Conservation (phyloP, 2,797 vertebrate genomes). For the Epinephelus coioides region DNA sequence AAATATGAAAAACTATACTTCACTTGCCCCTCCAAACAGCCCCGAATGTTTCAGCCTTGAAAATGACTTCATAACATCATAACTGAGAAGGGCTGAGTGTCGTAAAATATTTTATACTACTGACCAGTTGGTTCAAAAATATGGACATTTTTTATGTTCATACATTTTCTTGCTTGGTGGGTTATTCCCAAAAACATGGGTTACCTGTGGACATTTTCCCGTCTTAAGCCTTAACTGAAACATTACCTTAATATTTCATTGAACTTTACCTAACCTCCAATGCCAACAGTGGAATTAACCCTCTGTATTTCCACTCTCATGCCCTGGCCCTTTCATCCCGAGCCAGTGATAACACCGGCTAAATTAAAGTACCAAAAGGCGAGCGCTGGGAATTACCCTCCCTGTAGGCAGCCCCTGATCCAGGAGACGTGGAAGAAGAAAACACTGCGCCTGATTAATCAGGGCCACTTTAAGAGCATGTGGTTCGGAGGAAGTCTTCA, state of each 20-base stretch:
- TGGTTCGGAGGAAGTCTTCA: conserved; percentile 95
- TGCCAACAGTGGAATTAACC: conserved; percentile 91
- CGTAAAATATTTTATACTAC: not conserved
- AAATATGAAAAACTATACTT: conserved; percentile 53
- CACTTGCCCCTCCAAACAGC: not conserved
- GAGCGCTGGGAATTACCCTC: conserved; percentile 87
- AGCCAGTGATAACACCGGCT: conserved; percentile 91
- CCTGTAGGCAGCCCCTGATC: conserved; percentile 80
- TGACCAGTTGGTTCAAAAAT: not conserved
- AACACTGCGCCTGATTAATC: conserved; percentile 89
- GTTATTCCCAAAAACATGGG: conserved; percentile 34
- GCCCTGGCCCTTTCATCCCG: conserved; percentile 89
- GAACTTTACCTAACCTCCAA: conserved; percentile 92
- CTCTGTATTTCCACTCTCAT: conserved; percentile 86
- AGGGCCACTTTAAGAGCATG: conserved; percentile 84
- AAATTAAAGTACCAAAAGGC: conserved; percentile 90
- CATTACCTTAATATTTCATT: conserved; percentile 83
- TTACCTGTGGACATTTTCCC: conserved; percentile 48
- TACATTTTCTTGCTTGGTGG: not conserved
- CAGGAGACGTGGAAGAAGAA: conserved; percentile 81
- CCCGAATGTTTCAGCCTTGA: conserved; percentile 20
- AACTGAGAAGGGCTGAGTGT: conserved; percentile 1
- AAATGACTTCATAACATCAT: conserved; percentile 2
- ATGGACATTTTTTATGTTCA: not conserved
- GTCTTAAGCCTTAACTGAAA: conserved; percentile 70